Conservation (phyloP, 2,113 vertebrate genomes). For the Melospiza melodia region DNA sequence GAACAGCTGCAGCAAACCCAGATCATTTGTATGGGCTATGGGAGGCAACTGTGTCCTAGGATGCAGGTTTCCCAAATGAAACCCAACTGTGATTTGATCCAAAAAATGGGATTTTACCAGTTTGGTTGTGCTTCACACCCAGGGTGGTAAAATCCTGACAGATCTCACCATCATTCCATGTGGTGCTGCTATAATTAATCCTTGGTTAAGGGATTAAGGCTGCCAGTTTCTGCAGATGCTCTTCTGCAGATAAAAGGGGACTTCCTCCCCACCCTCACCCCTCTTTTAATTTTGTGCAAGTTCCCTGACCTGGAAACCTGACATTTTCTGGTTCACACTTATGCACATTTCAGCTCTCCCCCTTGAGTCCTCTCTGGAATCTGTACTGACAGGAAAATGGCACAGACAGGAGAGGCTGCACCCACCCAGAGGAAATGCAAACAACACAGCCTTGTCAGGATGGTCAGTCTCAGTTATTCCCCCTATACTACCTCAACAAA, state of each 20-base stretch:
- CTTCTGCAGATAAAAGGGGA: slow-evolving; percentile 6
- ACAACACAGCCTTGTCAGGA: neutral
- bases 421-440: neutral
- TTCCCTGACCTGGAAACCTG: slow-evolving; percentile 41
- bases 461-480: neutral
- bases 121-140: neutral
- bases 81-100: neutral
- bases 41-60: neutral
- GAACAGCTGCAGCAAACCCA: neutral
- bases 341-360: neutral
- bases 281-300: neutral
- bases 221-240: slow-evolving; percentile 26
- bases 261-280: neutral
- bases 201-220: neutral
- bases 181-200: slow-evolving; percentile 4
- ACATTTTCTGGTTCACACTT: slow-evolving; percentile 34
- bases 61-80: neutral
- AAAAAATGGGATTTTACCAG: neutral
- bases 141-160: neutral
- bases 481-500: neutral
- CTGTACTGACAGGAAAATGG: slow-evolving; percentile 1
- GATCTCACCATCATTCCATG: neutral
- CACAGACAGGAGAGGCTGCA: neutral
- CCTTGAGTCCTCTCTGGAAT: neutral
- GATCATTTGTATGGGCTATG: neutral